Evolutionary conservation across 2,797 vertebrate genomes (phyloP).

Genomic region (Muscicapa comitata): DNA sequence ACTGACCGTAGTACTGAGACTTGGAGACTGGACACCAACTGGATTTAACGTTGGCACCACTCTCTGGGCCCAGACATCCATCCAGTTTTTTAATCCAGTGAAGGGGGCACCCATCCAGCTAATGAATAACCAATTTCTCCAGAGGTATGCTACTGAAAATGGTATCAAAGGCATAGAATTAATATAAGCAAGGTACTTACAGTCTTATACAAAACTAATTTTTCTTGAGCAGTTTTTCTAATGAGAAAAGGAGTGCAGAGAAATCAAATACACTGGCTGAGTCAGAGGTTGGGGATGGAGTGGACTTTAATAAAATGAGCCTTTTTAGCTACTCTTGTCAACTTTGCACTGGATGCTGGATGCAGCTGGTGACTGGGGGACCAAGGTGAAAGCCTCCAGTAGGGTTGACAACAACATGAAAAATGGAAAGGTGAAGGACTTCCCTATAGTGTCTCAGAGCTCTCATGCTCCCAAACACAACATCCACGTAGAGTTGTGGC

Average conservation of each 20-base stretch:
- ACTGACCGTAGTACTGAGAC: not conserved
- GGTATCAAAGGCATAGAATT: not conserved
- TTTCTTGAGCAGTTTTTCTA: not conserved
- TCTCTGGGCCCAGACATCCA: not conserved
- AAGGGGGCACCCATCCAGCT: not conserved
- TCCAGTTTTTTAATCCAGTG: not conserved
- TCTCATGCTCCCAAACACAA: not conserved
- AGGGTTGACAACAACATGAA: not conserved
- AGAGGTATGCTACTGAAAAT: not conserved
- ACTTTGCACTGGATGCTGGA: not conserved
- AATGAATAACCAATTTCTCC: not conserved
- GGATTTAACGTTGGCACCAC: not conserved
- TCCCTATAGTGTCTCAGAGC: not conserved
- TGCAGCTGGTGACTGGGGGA: rapidly evolving
- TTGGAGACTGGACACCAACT: not conserved
- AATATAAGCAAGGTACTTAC: not conserved
- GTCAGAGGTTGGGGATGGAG: not conserved
- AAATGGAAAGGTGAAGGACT: not conserved
- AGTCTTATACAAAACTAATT: not conserved
- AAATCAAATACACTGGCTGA: not conserved
- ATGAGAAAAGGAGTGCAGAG: not conserved
- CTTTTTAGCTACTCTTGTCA: not conserved
- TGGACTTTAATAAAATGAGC: not conserved
- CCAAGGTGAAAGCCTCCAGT: not conserved
- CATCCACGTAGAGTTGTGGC: not conserved